Conservation (phyloP, 2,797 vertebrate genomes). For the Schizopygopsis malacanthus region DNA sequence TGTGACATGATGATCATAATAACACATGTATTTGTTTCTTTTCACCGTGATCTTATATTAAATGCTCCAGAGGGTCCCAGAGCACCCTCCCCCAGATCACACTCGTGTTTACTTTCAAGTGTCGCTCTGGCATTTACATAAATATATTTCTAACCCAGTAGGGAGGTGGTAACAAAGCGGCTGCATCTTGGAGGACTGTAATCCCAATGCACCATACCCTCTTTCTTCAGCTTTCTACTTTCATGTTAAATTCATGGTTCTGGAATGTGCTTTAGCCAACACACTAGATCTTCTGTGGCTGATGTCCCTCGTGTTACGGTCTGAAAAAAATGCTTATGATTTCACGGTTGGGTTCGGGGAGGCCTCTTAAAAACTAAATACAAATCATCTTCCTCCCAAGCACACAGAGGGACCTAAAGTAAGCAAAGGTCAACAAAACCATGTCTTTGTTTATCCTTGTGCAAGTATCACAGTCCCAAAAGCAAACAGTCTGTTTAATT, state of each 20-base stretch:
- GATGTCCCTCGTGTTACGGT: constrained; percentile 51
- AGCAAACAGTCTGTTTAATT: constrained; percentile 63
- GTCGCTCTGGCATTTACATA: constrained; percentile 69
- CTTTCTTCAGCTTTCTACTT: constrained; percentile 56
- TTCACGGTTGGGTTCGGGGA: constrained; percentile 53
- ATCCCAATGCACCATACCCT: constrained; percentile 62
- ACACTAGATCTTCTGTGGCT: constrained; percentile 35
- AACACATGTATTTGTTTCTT: constrained; percentile 72
- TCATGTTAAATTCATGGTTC: constrained; percentile 74
- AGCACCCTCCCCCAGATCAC: constrained; percentile 64
- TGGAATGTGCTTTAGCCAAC: constrained; percentile 56
- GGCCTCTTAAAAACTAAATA: constrained; percentile 53
- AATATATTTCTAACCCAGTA: constrained; percentile 66
- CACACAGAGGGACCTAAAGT: constrained; percentile 36
- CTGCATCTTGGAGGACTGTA: constrained; percentile 64
- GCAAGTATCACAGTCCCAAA: constrained; percentile 48
- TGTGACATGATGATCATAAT: constrained; percentile 51
- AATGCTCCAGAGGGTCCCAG: constrained; percentile 64
- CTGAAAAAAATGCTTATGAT: constrained; percentile 61
- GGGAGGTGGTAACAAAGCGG: constrained; percentile 70
- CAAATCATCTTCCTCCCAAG: constrained; percentile 40
- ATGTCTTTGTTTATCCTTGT: constrained; percentile 50
- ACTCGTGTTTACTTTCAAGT: constrained; percentile 65
- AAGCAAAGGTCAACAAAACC: constrained; percentile 57
- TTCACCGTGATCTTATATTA: constrained; percentile 63